Base-by-base conservation (phyloP, 2,113 vertebrate species). In the Sphyrna mokarran region DNA sequence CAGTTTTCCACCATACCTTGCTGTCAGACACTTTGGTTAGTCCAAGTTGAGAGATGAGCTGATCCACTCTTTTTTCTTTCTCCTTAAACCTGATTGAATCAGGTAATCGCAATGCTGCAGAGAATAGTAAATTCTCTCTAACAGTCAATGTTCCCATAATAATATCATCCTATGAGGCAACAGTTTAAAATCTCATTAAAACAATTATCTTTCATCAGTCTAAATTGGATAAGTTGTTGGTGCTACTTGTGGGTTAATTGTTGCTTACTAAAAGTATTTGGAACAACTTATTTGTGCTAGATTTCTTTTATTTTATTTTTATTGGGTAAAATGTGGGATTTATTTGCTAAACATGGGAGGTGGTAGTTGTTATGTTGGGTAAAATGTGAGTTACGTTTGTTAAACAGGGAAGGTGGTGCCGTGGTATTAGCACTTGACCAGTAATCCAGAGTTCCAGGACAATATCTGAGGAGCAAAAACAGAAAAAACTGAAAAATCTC, bases 41-140 rank as follows among this genome's bases (percentile, higher is more conserved):
- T 48, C 96, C 97, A 95, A 97, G 96, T 87, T 97, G 96, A 0
- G 37, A 94, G 95, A 97, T 96, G 69, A 96, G 96, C 96, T 97
- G 97, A 0, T 96, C 95, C 95, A 97, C 96, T 48, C 97, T 96
- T n/a, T 97, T 96, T 72, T 97, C 96, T 95, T 97, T 97, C 91
- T 97, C 96, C 61, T 96, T 69, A 95, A 96, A 95, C 14, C 63
- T 96, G 95, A 97, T 97, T 33, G 96, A 97, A 70, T 86, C 96
- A 16, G 97, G 97, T 0, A 97, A 97, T 70, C 97, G 95, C 86
- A 97, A 89, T 0, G 96, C 96, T 95, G 96, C 97, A 96, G 97
- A 97, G 96, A 97, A 97, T 8, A 96, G 96, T 85, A 97, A 95
- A 95, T 97, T 97, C 96, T 97, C 97, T 95, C 97, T 96, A 96